These are phyloP conservation scores for Drosophila sulfurigaster DNA, from an alignment of 1,140 invertebrate species.

Conservation along the genomic window DNA sequence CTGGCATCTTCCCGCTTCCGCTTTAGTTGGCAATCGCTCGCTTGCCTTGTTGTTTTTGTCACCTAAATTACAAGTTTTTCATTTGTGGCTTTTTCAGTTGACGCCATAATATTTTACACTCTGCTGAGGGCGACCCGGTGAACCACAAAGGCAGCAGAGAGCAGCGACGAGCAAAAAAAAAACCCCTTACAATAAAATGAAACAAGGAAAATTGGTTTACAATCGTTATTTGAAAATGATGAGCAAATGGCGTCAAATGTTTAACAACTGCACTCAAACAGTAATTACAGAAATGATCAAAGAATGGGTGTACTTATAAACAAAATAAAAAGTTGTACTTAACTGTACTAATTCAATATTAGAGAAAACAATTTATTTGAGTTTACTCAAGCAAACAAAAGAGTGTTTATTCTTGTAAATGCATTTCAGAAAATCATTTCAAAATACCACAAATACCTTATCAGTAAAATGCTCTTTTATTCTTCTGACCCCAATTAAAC, in stretches of 20 bases:
- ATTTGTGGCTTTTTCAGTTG: conserved; percentile 61
- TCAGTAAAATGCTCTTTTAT: background rate
- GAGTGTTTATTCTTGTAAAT: too few species aligned
- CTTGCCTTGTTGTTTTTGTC: conserved; percentile 69
- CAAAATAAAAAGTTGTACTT: background rate
- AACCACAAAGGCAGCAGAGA: conserved; percentile 34
- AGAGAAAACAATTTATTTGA: too few species aligned
- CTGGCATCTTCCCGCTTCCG: too few species aligned
- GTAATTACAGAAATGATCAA: background rate
- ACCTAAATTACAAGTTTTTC: conserved; percentile 79
- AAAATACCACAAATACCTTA: background rate
- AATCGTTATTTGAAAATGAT: conserved; percentile 40
- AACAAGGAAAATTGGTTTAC: conserved; percentile 24
- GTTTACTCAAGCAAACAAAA: too few species aligned
- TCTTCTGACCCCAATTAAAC: background rate
- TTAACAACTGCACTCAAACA: conserved; percentile 6
- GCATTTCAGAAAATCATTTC: too few species aligned
- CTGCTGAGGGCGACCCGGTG: conserved; percentile 25
- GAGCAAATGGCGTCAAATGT: conserved; percentile 9
- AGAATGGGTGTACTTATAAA: background rate
- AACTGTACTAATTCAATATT: too few species aligned
- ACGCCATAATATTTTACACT: conserved; percentile 63
- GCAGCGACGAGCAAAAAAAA: background rate
- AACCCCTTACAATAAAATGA: conserved; percentile 1
- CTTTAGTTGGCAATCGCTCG: conserved; percentile 31